phyloP scores from a whole-genome alignment of 35 echinoderm and acorn worm species.

The Apostichopus japonicus region DNA sequence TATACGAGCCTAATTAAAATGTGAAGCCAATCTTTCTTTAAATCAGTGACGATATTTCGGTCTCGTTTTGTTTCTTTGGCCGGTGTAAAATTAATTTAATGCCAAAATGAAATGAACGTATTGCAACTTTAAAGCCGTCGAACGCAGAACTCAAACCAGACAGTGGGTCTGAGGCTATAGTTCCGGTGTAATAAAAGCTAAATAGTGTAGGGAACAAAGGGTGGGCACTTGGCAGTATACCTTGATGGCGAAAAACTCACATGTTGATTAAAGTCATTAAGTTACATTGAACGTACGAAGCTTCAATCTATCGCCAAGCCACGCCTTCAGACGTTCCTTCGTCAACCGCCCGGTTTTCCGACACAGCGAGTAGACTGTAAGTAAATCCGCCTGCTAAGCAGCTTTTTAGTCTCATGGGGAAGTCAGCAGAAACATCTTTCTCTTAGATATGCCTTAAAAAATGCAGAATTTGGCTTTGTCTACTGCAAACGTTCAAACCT shows the following conservation, averaged over 20 bases:
- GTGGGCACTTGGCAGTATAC: conserved; percentile 19
- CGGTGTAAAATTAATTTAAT: conserved; percentile 59
- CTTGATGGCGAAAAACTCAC: conserved; percentile 48
- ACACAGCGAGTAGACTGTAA: conserved; percentile 27
- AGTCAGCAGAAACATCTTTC: background rate
- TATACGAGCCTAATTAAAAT: conserved; percentile 50
- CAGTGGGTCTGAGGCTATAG: conserved; percentile 12
- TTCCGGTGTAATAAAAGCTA: conserved; percentile 59
- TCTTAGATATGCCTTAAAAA: background rate
- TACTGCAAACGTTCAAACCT: conserved; percentile 13
- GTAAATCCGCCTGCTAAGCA: conserved; percentile 22
- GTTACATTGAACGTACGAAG: conserved; percentile 27
- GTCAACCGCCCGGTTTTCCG: conserved; percentile 35
- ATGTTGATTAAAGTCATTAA: conserved; percentile 51
- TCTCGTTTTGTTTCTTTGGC: conserved; percentile 6
- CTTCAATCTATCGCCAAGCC: background rate
- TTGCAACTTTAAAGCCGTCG: conserved; percentile 5
- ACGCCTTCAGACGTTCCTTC: conserved; percentile 26
- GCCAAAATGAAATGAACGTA: background rate
- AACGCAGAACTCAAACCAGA: background rate
- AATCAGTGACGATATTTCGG: background rate
- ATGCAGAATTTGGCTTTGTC: conserved; percentile 64
- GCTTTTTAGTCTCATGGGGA: conserved; percentile 43
- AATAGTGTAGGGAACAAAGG: conserved; percentile 54
- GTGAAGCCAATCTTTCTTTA: conserved; percentile 6